A percentile compares a stretch with the other conserved stretches of the same genome.
These are phyloP conservation scores for Cyclura pinguis DNA, from an alignment of 2,797 vertebrate genomes.

Conservation along the genomic window DNA sequence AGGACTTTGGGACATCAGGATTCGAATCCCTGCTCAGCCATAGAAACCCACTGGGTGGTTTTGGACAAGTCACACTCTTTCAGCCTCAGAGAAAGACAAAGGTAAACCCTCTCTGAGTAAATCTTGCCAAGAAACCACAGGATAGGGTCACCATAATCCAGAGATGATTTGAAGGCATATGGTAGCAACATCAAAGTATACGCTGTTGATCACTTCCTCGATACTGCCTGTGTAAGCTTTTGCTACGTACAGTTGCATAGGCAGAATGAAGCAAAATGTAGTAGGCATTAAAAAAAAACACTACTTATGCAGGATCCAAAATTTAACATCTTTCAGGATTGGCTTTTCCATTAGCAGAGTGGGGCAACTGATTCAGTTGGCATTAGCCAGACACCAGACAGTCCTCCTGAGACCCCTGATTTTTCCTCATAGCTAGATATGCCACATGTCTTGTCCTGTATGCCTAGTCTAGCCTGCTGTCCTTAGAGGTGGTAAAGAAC, in stretches of 20 bases:
- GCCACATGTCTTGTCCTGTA: not conserved
- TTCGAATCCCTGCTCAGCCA: too few species aligned
- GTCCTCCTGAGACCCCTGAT: not conserved
- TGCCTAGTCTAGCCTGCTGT: not conserved
- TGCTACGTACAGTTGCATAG: not conserved
- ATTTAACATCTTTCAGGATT: not conserved
- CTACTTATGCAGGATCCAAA: not conserved
- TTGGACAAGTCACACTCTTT: too few species aligned
- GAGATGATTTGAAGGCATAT: too few species aligned
- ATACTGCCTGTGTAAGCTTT: not conserved
- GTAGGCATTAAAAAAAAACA: not conserved
- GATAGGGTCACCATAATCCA: too few species aligned
- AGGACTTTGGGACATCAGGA: too few species aligned
- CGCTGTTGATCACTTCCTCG: not conserved
- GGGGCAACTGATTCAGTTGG: not conserved
- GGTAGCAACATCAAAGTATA: not conserved
- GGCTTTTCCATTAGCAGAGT: not conserved
- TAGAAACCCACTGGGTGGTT: too few species aligned
- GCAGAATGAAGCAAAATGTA: not conserved
- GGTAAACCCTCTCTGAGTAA: too few species aligned
- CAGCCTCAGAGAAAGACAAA: too few species aligned
- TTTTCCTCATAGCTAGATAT: not conserved
- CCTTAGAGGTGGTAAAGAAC: not conserved
- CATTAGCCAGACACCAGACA: not conserved
- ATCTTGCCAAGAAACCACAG: too few species aligned